Base-by-base conservation (phyloP, 2,888 invertebrate species). In the Microdon myrmicae region DNA sequence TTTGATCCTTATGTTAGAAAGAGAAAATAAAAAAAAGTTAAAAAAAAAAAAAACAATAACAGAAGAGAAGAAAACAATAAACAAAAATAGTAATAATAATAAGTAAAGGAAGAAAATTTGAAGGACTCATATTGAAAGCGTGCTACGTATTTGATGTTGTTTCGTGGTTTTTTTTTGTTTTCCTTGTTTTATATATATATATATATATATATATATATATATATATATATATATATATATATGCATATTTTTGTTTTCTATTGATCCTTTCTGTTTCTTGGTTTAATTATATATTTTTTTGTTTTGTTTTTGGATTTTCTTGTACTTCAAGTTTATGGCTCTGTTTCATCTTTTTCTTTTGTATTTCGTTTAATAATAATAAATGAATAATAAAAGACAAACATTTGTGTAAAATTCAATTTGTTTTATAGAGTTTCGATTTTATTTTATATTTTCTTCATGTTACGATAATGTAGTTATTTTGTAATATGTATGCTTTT, bases 321-420 rank as follows among this genome's bases (percentile, higher is more conserved):
- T 64, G 64, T 64, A 64, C 64, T 64, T 64, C 58, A 64, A 38
- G 37, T 58, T 58, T 53, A 64, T 64, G 64, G 64, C 64, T 64
- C 64, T 64, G 64, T 58, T 64, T 64, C 37, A 53, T 47, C 47
- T 53, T 53, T 64, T 47, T 45, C 39, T 29, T 22, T 1, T 23
- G n/a, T 31, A 13, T 10, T 20, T 25, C 45, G 23, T 35, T 26
- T 16, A 31, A 22, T 23, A 23, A 22, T 31, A 43, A 20, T 20
- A 16, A 43, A 43, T 22, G 9, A 31, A 28, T 23, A 41, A 20
- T 20, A 41, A 29, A 19, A 41, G 19, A 20, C 1, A 29, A 41
- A 41, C 29, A 39, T 23, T 29, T 20, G n/a, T 22, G 23, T 16
- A 26, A 25, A 38, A 29, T 23, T 9, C 2, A 17, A 47, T 8